Percentiles rank a stretch among this genome's conserved stretches.
Evolutionary conservation across 2,113 vertebrate genomes (phyloP).

Genomic region (Coturnix japonica): DNA sequence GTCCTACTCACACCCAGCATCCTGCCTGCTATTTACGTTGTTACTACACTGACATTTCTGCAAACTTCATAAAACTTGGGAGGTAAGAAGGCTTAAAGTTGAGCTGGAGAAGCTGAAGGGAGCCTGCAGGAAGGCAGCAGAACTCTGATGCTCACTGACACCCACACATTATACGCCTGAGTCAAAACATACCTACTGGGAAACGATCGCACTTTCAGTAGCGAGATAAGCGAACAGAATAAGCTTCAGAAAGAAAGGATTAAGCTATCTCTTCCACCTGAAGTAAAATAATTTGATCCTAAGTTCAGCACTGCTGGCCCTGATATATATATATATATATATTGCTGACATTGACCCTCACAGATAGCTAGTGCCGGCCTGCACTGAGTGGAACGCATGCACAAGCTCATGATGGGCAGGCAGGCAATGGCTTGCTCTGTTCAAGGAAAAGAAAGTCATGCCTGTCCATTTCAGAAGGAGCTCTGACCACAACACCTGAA

Average conservation of each 20-base stretch:
- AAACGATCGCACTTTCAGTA: background rate
- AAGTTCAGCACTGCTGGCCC: background rate
- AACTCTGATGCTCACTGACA: background rate
- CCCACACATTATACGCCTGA: rapidly evolving
- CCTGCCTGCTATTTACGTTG: rapidly evolving
- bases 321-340: background rate
- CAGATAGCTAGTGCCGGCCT: background rate
- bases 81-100: background rate
- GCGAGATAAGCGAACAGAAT: background rate
- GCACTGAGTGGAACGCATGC: rapidly evolving
- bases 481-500: background rate
- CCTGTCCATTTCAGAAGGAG: background rate
- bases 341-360: background rate
- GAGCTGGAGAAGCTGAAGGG: background rate
- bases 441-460: rapidly evolving
- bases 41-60: background rate
- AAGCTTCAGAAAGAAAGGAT: background rate
- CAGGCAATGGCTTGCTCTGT: background rate
- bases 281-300: background rate
- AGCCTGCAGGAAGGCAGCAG: background rate
- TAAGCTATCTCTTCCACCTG: background rate
- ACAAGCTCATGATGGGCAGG: rapidly evolving
- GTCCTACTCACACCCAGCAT: background rate
- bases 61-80: background rate
- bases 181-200: background rate